These are phyloP conservation scores for Ichneumoninae sp. DNA, from an alignment of 2,888 invertebrate genomes.

Conservation along the genomic window DNA sequence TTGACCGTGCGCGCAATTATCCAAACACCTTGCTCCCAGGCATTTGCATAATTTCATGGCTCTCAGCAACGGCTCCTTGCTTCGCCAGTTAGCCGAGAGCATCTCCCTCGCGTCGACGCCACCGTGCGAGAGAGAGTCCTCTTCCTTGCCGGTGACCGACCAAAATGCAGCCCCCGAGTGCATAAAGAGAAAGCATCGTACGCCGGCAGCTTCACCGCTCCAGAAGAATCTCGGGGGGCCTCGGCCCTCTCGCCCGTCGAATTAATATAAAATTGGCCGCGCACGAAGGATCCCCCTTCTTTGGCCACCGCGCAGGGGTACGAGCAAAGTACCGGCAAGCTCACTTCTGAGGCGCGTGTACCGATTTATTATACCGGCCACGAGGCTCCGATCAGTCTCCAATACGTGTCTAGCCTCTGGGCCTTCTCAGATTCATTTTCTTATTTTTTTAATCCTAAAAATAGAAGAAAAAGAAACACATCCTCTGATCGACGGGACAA, in stretches of 20 bases:
- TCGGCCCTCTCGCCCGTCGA: conserved; percentile 27
- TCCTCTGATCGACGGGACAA: conserved; percentile 15
- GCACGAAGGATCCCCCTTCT: conserved; percentile 34
- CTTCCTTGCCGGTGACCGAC: conserved; percentile 6
- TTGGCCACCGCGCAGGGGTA: conserved; percentile 1
- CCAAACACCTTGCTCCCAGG: conserved; percentile 79
- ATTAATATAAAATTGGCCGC: conserved; percentile 62
- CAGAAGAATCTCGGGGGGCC: conserved; percentile 42
- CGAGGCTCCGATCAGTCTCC: conserved; percentile 27
- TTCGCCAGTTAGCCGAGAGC: conserved; percentile 51
- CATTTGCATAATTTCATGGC: conserved; percentile 81
- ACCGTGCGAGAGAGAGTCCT: conserved; percentile 2
- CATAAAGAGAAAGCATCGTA: conserved; percentile 11
- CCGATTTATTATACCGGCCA: conserved; percentile 23
- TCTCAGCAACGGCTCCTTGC: conserved; percentile 68
- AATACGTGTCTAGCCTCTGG: conserved; percentile 35
- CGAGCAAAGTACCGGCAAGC: conserved; percentile 20
- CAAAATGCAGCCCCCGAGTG: conserved; percentile 6
- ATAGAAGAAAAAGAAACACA: not conserved
- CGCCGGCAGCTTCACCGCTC: not conserved
- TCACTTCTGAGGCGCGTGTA: conserved; percentile 40
- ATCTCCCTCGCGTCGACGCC: conserved; percentile 2
- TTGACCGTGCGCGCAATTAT: conserved; percentile 78
- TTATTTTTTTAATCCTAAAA: conserved; percentile 2
- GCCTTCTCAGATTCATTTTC: conserved; percentile 7